Base-by-base conservation (phyloP, 2,888 invertebrate species). In the Sinotaia quadrata region DNA sequence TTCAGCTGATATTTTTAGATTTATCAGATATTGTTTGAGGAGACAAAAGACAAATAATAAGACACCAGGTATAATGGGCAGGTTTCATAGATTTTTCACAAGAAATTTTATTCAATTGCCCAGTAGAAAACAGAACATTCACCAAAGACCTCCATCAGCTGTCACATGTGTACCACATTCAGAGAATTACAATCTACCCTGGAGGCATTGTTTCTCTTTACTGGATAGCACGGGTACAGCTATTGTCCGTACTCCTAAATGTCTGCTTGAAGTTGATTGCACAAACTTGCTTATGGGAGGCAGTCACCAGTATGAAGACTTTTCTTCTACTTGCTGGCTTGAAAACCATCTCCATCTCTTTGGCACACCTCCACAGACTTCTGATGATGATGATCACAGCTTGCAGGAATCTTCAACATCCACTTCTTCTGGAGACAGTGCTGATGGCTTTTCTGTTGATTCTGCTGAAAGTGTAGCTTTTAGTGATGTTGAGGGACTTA, bases 261-360 rank as follows among this genome's bases (percentile, higher is more conserved):
- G 80, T 67, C 58, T 81, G 10, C 71, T 74, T 36, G 67, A 73
- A 7, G 62, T 78, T 4, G 71, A 78, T 27, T 78, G 74, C 36
- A 78, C 78, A 4, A 67, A 78, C 24, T 76, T 81, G 41, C 66
- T 81, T 12, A 71, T 66, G 54, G 81, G 80, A 18, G 75, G 76
- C 7, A 68, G 62, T 5, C 44, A 76, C n/a, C 62, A 78, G 4
- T 65, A 56, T 29, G 81, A 81, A 49, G 75, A 81, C 57, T 81
- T 78, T 63, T 81, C 80, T 4, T 27, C 77, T 7, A 77, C 78
- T 33, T 81, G 81, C 61, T 81, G 81, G 81, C 69, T 81, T 1
- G 80, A 81, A 56, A 73, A 79, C 44, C 78, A 77, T 58, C 67
- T 81, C 1, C 78, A 80, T 47, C 72, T 71, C 24, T 79, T 78